Percentiles rank a stretch among this genome's conserved stretches.
Conservation (phyloP, 2,888 invertebrate species). For the Xestia sexstrigata region DNA sequence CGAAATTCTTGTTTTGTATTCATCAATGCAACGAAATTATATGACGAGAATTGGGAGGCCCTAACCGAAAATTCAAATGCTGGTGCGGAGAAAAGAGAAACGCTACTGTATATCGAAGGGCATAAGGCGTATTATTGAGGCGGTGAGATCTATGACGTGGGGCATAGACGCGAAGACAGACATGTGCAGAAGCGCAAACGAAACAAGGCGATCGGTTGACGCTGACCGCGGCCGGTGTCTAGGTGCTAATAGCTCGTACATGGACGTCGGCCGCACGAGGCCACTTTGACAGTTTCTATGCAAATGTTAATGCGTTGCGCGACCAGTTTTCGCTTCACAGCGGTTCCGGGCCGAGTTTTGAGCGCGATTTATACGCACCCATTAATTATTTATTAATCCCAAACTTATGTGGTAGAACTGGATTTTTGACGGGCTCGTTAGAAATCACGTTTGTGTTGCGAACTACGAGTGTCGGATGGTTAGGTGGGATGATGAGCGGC, state of each 20-base stretch:
- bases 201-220: slow-evolving; percentile 69
- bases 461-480: slow-evolving; percentile 13
- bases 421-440: slow-evolving; percentile 74
- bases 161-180: slow-evolving; percentile 58
- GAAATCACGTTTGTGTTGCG: slow-evolving; percentile 58
- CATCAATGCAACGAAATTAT: slow-evolving; percentile 66
- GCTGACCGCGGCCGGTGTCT: slow-evolving; percentile 72
- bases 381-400: slow-evolving; percentile 79
- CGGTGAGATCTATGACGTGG: slow-evolving; percentile 54
- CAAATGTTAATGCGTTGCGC: slow-evolving; percentile 88
- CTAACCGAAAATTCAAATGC: slow-evolving; percentile 71
- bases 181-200: slow-evolving; percentile 76
- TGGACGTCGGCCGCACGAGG: slow-evolving; percentile 77
- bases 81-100: slow-evolving; percentile 38
- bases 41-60: slow-evolving; percentile 56
- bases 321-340: slow-evolving; percentile 88
- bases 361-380: slow-evolving; percentile 83
- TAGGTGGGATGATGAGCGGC: slow-evolving; percentile 39
- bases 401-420: slow-evolving; percentile 79
- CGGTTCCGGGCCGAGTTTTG: slow-evolving; percentile 87
- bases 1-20: slow-evolving; percentile 63
- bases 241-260: slow-evolving; percentile 85
- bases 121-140: slow-evolving; percentile 69
- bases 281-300: slow-evolving; percentile 90
- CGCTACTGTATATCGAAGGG: slow-evolving; percentile 54